phyloP scores from a whole-genome alignment of 2,888 invertebrate species.

The Digitonthophagus gazella region DNA sequence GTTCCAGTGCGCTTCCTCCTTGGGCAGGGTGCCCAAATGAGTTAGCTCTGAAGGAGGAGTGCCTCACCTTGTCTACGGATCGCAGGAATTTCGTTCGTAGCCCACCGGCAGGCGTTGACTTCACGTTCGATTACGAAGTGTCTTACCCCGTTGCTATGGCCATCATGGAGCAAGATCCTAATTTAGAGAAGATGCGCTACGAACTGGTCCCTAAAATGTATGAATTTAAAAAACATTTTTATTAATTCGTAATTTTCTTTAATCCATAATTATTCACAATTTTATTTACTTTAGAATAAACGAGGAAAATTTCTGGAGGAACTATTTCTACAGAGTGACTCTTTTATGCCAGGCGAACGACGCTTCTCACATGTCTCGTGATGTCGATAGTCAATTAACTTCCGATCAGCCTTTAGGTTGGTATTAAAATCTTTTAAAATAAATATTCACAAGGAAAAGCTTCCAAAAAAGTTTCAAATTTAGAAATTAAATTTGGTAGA shows the following conservation, averaged over 20 bases:
- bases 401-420: slow-evolving; percentile 49
- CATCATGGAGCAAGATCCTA: slow-evolving; percentile 92
- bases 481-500: too few relatives aligned
- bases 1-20: slow-evolving; percentile 75
- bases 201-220: slow-evolving; percentile 99
- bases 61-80: slow-evolving; percentile 90
- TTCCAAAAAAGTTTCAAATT: too few relatives aligned
- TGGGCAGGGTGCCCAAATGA: slow-evolving; percentile 97
- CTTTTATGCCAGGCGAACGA: slow-evolving; percentile 97
- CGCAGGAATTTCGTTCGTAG: slow-evolving; percentile 96
- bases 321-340: slow-evolving; percentile 99
- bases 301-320: slow-evolving; percentile 99
- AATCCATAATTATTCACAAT: background rate
- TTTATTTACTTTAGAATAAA: slow-evolving; percentile 82
- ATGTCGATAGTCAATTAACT: slow-evolving; percentile 46
- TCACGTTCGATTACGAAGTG: slow-evolving; percentile 91
- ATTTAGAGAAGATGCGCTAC: slow-evolving; percentile 97
- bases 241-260: background rate
- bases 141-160: slow-evolving; percentile 92
- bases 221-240: slow-evolving; percentile 55
- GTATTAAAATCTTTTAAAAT: background rate
- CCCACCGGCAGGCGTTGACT: slow-evolving; percentile 93
- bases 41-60: slow-evolving; percentile 90
- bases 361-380: slow-evolving; percentile 50
- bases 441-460: too few relatives aligned